Percentiles rank a stretch among this genome's conserved stretches.
Conservation (phyloP, 64 coral and sea anemone genomes). For the Montipora efflorescens region DNA sequence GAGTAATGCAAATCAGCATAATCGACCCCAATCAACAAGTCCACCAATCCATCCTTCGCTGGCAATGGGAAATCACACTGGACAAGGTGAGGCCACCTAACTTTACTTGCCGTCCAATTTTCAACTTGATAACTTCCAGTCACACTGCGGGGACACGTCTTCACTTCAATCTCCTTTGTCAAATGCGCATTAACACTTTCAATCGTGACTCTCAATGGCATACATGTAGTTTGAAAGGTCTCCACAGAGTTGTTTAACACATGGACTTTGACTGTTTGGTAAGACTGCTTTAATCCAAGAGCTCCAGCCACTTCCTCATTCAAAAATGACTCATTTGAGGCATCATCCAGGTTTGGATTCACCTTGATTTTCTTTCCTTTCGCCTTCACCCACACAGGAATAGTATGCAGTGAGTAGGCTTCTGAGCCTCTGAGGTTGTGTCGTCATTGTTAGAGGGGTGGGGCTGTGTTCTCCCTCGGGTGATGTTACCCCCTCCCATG, state of each 20-base stretch:
- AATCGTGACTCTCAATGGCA: slow-evolving; percentile 53
- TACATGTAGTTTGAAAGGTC: slow-evolving; percentile 55
- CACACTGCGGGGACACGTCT: slow-evolving; percentile 60
- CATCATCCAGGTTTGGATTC: slow-evolving; percentile 66
- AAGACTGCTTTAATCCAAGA: slow-evolving; percentile 37
- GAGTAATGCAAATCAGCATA: slow-evolving; percentile 69
- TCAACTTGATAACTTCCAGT: slow-evolving; percentile 67
- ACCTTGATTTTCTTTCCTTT: slow-evolving; percentile 38
- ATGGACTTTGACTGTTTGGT: slow-evolving; percentile 66
- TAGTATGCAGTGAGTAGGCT: slow-evolving; percentile 39
- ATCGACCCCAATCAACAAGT: slow-evolving; percentile 55
- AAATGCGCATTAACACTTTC: slow-evolving; percentile 76
- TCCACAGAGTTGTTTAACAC: slow-evolving; percentile 72
- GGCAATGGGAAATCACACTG: neutral
- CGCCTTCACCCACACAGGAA: slow-evolving; percentile 53
- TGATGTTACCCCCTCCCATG: neutral
- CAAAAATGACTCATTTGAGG: slow-evolving; percentile 67
- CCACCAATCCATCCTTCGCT: slow-evolving; percentile 28
- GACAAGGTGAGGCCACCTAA: slow-evolving; percentile 43
- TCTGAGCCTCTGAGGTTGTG: neutral
- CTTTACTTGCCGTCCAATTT: slow-evolving; percentile 51
- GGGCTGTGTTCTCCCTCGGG: too few relatives aligned
- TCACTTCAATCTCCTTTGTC: slow-evolving; percentile 60
- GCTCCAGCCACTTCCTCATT: slow-evolving; percentile 61
- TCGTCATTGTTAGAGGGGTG: too few relatives aligned